phyloP scores from a whole-genome alignment of 92 coral and sea anemone genomes.

The Zoanthus sociatus region DNA sequence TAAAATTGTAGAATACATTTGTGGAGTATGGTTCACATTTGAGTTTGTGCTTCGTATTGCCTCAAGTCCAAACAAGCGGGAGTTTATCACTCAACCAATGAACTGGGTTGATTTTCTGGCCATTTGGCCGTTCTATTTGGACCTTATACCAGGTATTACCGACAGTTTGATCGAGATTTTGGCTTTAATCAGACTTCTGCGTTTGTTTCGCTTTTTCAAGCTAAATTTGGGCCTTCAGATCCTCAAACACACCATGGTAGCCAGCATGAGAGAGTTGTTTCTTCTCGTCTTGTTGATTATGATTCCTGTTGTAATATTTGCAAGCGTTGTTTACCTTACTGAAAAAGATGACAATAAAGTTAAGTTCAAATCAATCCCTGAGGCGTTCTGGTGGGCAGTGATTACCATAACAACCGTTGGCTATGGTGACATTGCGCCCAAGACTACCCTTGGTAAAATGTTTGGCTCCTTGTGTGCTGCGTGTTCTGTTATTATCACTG shows the following conservation, averaged over 20 bases:
- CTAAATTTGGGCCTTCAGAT: constrained; percentile 96
- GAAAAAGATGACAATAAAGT: constrained; percentile 50
- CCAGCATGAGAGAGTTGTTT: constrained; percentile 89
- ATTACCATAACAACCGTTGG: constrained; percentile 98
- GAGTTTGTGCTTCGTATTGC: constrained; percentile 82
- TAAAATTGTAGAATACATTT: constrained; percentile 69
- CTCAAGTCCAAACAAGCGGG: constrained; percentile 83
- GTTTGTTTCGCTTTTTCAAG: constrained; percentile 91
- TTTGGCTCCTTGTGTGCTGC: constrained; percentile 92
- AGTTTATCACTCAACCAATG: constrained; percentile 74
- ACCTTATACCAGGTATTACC: constrained; percentile 41
- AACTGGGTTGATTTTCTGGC: constrained; percentile 98
- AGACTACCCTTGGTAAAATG: constrained; percentile 75
- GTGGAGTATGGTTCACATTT: constrained; percentile 94
- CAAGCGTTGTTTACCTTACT: constrained; percentile 82
- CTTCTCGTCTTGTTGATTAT: constrained; percentile 78
- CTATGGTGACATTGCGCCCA: constrained; percentile 87
- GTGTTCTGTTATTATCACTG: constrained; percentile 87
- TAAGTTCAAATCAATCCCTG: constrained; percentile 86
- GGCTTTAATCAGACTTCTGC: constrained; percentile 81
- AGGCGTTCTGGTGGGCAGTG: constrained; percentile 98
- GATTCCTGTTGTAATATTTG: constrained; percentile 93
- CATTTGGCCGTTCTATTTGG: constrained; percentile 88
- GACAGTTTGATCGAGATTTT: constrained; percentile 63
- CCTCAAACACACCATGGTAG: constrained; percentile 94